Base-by-base conservation (phyloP, 2,113 vertebrate genomes). In the Paramormyrops kingsleyae region DNA sequence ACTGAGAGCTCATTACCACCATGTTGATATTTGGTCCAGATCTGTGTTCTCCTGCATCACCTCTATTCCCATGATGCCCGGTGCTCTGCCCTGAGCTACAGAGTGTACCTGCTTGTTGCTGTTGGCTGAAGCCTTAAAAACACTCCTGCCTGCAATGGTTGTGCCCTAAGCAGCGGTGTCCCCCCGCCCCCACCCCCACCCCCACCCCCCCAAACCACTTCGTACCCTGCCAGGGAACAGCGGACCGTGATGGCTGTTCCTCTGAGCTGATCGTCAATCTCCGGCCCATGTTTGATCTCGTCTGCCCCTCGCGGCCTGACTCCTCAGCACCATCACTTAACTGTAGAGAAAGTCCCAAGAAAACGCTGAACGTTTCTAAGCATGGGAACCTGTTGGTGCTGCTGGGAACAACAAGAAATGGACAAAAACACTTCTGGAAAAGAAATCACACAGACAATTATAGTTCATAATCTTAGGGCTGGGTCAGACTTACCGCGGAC, bases 201-300 rank as follows among this genome's bases (percentile, higher is more conserved):
- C 91, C 24, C 46, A 2, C 31, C 91, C 91, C 93, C 93, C 92
- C n/a, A 7, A 12, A 74, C 92, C n/a, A 92, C 93, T 94, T 95
- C 93, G 95, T 95, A 94, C 95, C 90, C 93, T 95, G 95, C 95
- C 95, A 95, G 95, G 92, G 90, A 92, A 94, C 93, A 93, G 91
- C 90, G 90, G 92, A 90, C 12, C 70, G 2, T 91, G 91, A 89
- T 90, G 89, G 70, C 90, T 89, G 92, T 90, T n/a, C 10, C 91
- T 90, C 87, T 89, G 35, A 91, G 42, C 83, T 17, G n/a, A 87
- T 39, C 66, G 10, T 91, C 87, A 88, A 47, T 92, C 91, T 93
- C 91, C 89, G 89, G 88, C 91, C 88, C 91, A 90, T 93, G 92
- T 92, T 84, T 88, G 91, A 83, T 80, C 89, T 74, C 87, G 0